Conservation (phyloP, 2,113 vertebrate genomes). For the Rhinopithecus roxellana region DNA sequence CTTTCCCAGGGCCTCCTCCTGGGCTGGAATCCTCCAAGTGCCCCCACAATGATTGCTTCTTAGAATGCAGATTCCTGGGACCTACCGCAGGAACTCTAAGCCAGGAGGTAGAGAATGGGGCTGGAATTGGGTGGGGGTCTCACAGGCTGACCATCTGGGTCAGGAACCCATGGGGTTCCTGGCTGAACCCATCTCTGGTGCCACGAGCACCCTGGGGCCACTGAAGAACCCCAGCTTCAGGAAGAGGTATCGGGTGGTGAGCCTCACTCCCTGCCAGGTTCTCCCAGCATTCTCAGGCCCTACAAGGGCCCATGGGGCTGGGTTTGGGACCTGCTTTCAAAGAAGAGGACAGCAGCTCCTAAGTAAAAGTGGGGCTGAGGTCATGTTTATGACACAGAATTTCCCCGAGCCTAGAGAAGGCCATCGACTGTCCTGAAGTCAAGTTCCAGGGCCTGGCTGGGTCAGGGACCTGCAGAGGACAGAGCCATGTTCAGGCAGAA, state of each 20-base stretch:
- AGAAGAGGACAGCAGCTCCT: not conserved
- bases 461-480: not conserved
- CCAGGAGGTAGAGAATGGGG: fast-evolving
- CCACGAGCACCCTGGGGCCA: not conserved
- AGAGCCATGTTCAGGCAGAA: too few species aligned
- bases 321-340: not conserved
- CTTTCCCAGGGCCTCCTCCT: not conserved
- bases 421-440: too few species aligned
- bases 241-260: fast-evolving
- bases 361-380: not conserved
- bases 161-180: fast-evolving
- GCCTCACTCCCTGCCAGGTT: fast-evolving
- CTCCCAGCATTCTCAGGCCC: not conserved
- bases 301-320: fast-evolving
- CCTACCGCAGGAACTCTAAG: not conserved
- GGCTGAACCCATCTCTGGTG: too few species aligned
- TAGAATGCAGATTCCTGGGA: not conserved
- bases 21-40: not conserved
- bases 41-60: not conserved
- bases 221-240: not conserved
- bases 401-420: too few species aligned
- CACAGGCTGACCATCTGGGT: fast-evolving
- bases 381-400: not conserved
- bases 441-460: not conserved
- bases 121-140: not conserved